Evolutionary conservation across 1,140 invertebrate genomes (phyloP), one percentile per base, ranked within the genome.

Genomic region (Ceratina calcarata): DNA sequence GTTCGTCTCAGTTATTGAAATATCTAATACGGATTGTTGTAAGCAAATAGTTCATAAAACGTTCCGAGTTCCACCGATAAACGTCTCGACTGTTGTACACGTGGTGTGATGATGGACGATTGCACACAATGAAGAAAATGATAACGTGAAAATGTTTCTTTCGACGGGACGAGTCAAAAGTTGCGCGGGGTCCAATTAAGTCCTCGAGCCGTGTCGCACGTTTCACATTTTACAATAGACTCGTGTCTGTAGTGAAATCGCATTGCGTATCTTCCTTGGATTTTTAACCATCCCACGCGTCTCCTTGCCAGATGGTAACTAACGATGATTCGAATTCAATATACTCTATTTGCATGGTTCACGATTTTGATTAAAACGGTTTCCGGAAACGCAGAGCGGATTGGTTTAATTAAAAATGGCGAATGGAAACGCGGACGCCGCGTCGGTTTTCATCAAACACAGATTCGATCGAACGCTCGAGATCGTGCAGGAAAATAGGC

Each of bases 111-210:
- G 62, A 78, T 62, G 75, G 37, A 71, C 27, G 37, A 32, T 62
- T 64, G 61, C 66, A 53, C 61, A 73, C 58, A 73, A 55, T 20
- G 67, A 51, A 80, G 37, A 75, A 76, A 80, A 53, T 78, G 62
- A 79, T 66, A 22, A 51, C 77, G 81, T 81, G 62, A 85, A 77
- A 74, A 57, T 84, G 70, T 37, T 82, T 85, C 60, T 85, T 79
- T 81, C 82, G 37, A 82, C 80, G 64, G 75, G 58, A 71, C 72
- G 83, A 82, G 64, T 51, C 71, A 76, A 86, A 85, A 85, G 64
- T 82, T 76, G 68, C 83, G 84, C 71, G 53, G 55, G 55, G 82
- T 51, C 32, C 68, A 27, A 74, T 12, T 66, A 37, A 18, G 60
- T 73, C 20, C 53, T 45, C 37, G 32, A 37, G 6, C n/a, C n/a